These are phyloP conservation scores for Myripristis jacobus DNA, from an alignment of 2,797 vertebrate species.

Conservation along the genomic window DNA sequence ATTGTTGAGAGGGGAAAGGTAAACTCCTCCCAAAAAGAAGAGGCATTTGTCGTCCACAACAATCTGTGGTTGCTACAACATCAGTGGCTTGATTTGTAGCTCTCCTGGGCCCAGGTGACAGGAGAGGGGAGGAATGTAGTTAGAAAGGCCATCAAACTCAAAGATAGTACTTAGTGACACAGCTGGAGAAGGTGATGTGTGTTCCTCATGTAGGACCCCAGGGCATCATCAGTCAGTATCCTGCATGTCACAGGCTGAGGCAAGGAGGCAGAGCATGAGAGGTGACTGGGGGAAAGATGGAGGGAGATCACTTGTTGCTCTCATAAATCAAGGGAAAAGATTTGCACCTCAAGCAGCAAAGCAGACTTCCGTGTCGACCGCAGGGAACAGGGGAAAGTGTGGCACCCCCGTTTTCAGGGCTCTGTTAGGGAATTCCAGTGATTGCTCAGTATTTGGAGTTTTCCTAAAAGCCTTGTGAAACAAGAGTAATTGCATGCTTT, in stretches of 20 bases:
- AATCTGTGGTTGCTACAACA: slow-evolving; percentile 73
- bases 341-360: slow-evolving; percentile 28
- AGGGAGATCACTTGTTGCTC: slow-evolving; percentile 60
- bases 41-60: slow-evolving; percentile 69
- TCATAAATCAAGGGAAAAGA: slow-evolving; percentile 72
- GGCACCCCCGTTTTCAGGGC: slow-evolving; percentile 13
- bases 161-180: slow-evolving; percentile 81
- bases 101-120: slow-evolving; percentile 72
- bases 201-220: slow-evolving; percentile 61
- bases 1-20: slow-evolving; percentile 53
- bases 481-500: slow-evolving; percentile 44
- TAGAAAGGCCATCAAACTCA: slow-evolving; percentile 78
- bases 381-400: slow-evolving; percentile 33
- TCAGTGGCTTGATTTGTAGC: slow-evolving; percentile 79
- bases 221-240: slow-evolving; percentile 80
- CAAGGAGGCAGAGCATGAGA: slow-evolving; percentile 44
- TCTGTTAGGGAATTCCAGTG: slow-evolving; percentile 34
- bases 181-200: slow-evolving; percentile 79
- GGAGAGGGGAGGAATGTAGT: slow-evolving; percentile 78
- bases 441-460: slow-evolving; percentile 25
- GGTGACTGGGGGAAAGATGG: slow-evolving; percentile 38
- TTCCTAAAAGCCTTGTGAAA: slow-evolving; percentile 45
- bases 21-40: slow-evolving; percentile 51
- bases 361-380: slow-evolving; percentile 43
- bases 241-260: slow-evolving; percentile 65